Conservation (phyloP, 2,797 vertebrate genomes). For the Carcharodon carcharias region DNA sequence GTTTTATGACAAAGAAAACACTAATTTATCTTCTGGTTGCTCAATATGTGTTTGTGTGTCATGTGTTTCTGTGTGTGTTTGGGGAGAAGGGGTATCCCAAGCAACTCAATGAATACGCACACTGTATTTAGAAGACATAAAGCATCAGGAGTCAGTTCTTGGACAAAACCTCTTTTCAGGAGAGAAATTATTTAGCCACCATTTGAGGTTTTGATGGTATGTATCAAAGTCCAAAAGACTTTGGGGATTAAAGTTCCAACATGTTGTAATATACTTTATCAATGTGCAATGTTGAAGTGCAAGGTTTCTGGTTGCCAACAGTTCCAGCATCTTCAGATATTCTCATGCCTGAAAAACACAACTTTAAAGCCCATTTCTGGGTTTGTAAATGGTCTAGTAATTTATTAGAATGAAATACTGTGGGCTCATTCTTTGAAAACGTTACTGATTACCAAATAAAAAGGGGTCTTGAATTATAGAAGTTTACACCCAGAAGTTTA, state of each 20-base stretch:
- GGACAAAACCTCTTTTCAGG: conserved; percentile 16
- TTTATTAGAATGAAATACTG: neutral
- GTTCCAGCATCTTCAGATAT: neutral
- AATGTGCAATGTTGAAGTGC: neutral
- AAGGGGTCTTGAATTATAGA: neutral
- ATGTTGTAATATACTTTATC: neutral
- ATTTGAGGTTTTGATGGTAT: neutral
- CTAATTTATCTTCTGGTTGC: neutral
- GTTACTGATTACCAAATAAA: neutral
- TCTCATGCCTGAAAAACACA: neutral
- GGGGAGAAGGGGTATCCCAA: neutral
- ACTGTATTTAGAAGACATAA: neutral
- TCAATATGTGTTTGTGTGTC: neutral
- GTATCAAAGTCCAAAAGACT: neutral
- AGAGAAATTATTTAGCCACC: conserved; percentile 2
- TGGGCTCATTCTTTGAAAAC: neutral
- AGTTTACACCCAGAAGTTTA: neutral
- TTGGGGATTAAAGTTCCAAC: neutral
- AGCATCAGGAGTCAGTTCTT: neutral
- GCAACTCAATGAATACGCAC: neutral
- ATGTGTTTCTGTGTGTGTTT: neutral
- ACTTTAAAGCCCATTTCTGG: neutral
- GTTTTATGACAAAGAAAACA: conserved; percentile 24
- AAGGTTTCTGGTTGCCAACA: neutral
- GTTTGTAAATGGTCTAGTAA: neutral